Evolutionary conservation across 2,888 invertebrate genomes (phyloP).

Genomic region (Brachyptera putata): DNA sequence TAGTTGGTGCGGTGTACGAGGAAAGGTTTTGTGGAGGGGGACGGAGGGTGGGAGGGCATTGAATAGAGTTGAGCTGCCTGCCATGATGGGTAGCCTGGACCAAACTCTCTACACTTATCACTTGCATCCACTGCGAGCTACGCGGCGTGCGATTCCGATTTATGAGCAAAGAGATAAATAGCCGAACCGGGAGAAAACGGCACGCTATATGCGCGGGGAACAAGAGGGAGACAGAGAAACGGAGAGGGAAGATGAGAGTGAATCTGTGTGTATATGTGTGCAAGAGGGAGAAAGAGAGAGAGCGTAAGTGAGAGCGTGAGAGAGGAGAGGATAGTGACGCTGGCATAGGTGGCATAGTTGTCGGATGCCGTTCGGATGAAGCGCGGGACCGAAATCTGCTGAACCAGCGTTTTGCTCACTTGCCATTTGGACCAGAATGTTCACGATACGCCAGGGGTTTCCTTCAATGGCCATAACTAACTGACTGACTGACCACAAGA

Average conservation of each 20-base stretch:
- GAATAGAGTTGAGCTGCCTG: neutral
- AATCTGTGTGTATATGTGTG: too few species aligned
- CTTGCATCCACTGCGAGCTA: too few species aligned
- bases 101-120: slow-evolving; percentile 12
- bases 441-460: neutral
- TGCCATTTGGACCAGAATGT: slow-evolving; percentile 3
- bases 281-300: neutral
- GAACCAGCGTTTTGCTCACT: slow-evolving; percentile 1
- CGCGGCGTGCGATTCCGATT: slow-evolving; percentile 25
- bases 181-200: neutral
- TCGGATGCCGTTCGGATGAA: too few species aligned
- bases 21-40: too few species aligned
- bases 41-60: neutral
- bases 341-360: too few species aligned
- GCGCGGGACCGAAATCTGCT: slow-evolving; percentile 2
- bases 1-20: too few species aligned
- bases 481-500: neutral
- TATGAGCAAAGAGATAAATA: slow-evolving; percentile 26
- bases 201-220: neutral
- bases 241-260: too few species aligned
- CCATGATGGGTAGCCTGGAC: slow-evolving; percentile 4
- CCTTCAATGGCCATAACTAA: too few species aligned
- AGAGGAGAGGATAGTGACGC: neutral
- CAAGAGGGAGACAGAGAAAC: neutral
- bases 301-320: neutral